A percentile compares a stretch with the other conserved stretches of the same genome.
Conservation (phyloP, 2,113 vertebrate genomes). For the Pampusana beccarii region DNA sequence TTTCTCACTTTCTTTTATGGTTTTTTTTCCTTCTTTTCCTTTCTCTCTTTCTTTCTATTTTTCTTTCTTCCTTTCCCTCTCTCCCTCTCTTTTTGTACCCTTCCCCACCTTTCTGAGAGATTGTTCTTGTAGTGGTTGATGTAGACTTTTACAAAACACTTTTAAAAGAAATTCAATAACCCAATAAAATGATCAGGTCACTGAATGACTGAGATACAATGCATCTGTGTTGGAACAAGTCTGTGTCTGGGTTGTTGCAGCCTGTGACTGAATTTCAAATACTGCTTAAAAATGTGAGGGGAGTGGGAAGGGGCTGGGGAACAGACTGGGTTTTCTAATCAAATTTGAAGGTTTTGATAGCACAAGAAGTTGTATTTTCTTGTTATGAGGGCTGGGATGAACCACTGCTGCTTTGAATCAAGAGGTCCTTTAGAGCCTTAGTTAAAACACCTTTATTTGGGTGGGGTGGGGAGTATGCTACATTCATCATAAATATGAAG, state of each 20-base stretch:
- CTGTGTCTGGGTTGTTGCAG: background rate
- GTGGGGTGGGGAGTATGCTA: background rate
- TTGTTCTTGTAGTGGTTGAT: background rate
- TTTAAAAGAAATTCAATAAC: background rate
- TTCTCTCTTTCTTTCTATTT: too few relatives aligned
- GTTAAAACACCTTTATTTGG: constrained; percentile 29
- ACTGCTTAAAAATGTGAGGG: constrained; percentile 3
- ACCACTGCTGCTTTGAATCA: constrained; percentile 62
- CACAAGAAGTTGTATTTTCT: constrained; percentile 47
- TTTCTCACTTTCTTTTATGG: background rate
- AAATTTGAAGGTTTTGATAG: constrained; percentile 28
- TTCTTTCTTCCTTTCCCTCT: background rate
- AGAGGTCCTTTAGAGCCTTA: constrained; percentile 61
- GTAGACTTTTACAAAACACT: background rate
- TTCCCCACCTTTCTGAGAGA: background rate
- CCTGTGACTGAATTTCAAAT: constrained; percentile 25
- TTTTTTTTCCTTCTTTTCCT: background rate
- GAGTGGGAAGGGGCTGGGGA: background rate
- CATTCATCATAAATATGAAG: constrained; percentile 69
- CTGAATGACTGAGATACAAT: background rate
- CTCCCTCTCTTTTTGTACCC: background rate
- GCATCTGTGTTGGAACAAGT: background rate
- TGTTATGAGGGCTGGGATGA: constrained; percentile 47
- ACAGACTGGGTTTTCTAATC: background rate
- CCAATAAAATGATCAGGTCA: background rate